Evolutionary conservation across 2,888 invertebrate species (phyloP), one percentile per base, ranked within the genome.

Genomic region (Salpingus planirostris): DNA sequence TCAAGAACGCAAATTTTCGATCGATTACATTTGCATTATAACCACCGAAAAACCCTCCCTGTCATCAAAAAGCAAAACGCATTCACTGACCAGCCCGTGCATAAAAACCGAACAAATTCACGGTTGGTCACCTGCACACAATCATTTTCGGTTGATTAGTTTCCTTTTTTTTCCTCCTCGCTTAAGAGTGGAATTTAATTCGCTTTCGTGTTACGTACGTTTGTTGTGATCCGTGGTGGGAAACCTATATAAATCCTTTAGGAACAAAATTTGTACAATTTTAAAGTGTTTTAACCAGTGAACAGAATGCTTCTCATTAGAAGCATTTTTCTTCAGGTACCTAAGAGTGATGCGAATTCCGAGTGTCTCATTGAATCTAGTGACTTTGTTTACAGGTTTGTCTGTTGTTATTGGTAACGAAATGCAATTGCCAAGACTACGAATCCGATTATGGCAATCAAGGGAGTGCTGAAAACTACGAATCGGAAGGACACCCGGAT

Each of bases 321-420:
- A 57, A 57, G 60, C 59, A 54, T 55, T 45, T 40, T 52, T 36
- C 38, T 53, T 28, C 50, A 59, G 60, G 62, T 62, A 47, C n/a
- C n/a, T n/a, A n/a, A n/a, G n/a, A n/a, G n/a, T n/a, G 50, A 58
- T 56, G 47, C 25, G 8, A 23, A 5, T 23, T 18, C 23, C 10
- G 8, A 7, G 23, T 23, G 23, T 5, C 5, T 10, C 10, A 23
- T 10, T 12, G 3, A 21, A 23, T 14, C 24, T 27, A 28, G 15
- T 36, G 27, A 29, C 21, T 14, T 31, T 22, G 33, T 30, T 40
- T 38, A 12, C 32, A 53, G 54, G 42, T 51, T 25, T 50, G 49
- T 39, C 36, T 52, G n/a, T 33, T 54, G 30, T 29, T 47, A 15
- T 24, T 45, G 23, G 27, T 47, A 15, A 28, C 38, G 24, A 35